Conservation (phyloP, 2,888 invertebrate genomes). For the Ethmia dodecea region DNA sequence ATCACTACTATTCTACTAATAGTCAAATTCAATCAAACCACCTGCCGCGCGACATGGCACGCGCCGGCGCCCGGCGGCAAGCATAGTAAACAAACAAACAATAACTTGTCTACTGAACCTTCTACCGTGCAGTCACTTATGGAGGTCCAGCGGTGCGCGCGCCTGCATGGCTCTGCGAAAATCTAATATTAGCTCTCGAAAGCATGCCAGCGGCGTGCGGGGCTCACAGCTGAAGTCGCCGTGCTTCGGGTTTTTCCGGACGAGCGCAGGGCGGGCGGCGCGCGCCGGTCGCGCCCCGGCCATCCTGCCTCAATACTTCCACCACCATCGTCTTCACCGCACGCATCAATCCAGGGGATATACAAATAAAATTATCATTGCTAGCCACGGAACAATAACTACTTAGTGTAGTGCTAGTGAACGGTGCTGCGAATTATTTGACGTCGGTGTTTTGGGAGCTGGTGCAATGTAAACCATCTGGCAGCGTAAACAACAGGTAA, state of each 20-base stretch:
- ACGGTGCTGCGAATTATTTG: too few relatives aligned
- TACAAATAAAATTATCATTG: too few relatives aligned
- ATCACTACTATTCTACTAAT: too few relatives aligned
- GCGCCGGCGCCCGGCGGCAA: too few relatives aligned
- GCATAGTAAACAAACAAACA: too few relatives aligned
- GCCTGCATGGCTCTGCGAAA: slow-evolving; percentile 42
- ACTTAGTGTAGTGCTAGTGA: too few relatives aligned
- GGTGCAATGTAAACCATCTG: slow-evolving; percentile 20
- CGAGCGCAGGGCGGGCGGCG: slow-evolving; percentile 66
- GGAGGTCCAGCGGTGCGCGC: slow-evolving; percentile 30
- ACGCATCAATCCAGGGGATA: too few relatives aligned
- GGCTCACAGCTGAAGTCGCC: slow-evolving; percentile 19
- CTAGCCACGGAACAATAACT: too few relatives aligned
- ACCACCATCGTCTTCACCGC: slow-evolving; percentile 28
- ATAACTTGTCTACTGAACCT: too few relatives aligned
- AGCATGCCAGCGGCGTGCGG: slow-evolving; percentile 17
- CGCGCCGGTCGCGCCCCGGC: slow-evolving; percentile 42
- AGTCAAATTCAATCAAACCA: too few relatives aligned
- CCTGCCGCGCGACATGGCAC: too few relatives aligned
- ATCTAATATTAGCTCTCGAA: slow-evolving; percentile 52
- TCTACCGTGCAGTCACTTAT: slow-evolving; percentile 33
- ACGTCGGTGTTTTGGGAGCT: too few relatives aligned
- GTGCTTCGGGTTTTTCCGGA: slow-evolving; percentile 41
- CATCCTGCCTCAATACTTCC: slow-evolving; percentile 37
- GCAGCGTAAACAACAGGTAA: slow-evolving; percentile 20